Percentiles rank a stretch among this genome's conserved stretches.
phyloP scores from a whole-genome alignment of 92 coral and sea anemone species.

The Scolanthus callimorphus region DNA sequence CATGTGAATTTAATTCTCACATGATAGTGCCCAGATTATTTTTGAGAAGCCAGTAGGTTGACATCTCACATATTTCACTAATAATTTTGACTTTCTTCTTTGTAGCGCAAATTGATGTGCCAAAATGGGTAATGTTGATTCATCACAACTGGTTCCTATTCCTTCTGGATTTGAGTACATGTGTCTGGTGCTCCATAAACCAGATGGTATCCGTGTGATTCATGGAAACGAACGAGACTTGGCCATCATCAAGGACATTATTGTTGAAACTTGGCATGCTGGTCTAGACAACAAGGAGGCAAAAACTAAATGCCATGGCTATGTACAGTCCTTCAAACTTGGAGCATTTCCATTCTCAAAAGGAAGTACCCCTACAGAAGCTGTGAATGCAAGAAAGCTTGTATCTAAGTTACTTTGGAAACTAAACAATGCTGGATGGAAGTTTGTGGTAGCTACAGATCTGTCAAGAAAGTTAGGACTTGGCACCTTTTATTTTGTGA shows the following conservation, averaged over 20 bases:
- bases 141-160: constrained; percentile 23
- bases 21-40: too few relatives aligned
- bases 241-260: constrained; percentile 24
- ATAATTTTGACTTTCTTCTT: too few relatives aligned
- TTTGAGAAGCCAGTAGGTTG: too few relatives aligned
- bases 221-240: constrained; percentile 32
- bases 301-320: constrained; percentile 26
- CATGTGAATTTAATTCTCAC: too few relatives aligned
- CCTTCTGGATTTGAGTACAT: constrained; percentile 38
- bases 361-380: constrained; percentile 3
- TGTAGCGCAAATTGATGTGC: too few relatives aligned
- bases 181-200: constrained; percentile 28
- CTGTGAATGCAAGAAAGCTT: constrained; percentile 36
- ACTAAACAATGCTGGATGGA: constrained; percentile 63
- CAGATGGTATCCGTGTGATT: constrained; percentile 34
- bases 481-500: constrained; percentile 48
- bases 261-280: constrained; percentile 37
- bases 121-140: constrained; percentile 6
- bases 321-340: constrained; percentile 52
- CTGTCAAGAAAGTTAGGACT: constrained; percentile 34
- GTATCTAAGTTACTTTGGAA: constrained; percentile 40
- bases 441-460: constrained; percentile 27
- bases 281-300: constrained; percentile 12
- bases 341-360: constrained; percentile 40
- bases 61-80: too few relatives aligned